Evolutionary conservation across 2,888 invertebrate genomes (phyloP).

Genomic region (Bimastos eiseni): DNA sequence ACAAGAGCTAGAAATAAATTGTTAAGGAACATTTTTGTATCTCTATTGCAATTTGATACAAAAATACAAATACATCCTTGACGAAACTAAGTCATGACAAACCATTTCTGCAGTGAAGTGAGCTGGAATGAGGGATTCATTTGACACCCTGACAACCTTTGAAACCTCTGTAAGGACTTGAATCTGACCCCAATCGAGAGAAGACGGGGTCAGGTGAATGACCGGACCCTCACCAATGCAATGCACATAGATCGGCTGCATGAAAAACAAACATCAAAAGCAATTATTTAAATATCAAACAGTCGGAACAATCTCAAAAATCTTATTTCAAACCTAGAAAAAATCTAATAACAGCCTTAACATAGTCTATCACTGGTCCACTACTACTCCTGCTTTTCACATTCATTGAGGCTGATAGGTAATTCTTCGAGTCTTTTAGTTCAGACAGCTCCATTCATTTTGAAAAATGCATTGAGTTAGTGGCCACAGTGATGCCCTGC

Average conservation of each 20-base stretch:
- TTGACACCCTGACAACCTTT: conserved; percentile 68
- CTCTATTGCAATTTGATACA: background rate
- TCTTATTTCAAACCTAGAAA: background rate
- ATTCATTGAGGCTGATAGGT: no score
- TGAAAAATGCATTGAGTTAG: background rate
- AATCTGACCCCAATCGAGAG: conserved; percentile 71
- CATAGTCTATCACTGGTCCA: no score
- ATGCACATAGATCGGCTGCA: conserved; percentile 55
- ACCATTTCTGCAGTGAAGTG: conserved; percentile 67
- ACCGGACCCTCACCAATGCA: conserved; percentile 70
- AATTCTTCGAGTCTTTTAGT: no score
- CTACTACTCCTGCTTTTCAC: no score
- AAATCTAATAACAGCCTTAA: no score
- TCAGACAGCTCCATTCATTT: no score
- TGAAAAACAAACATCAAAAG: background rate
- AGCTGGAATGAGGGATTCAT: conserved; percentile 74
- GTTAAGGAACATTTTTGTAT: no score
- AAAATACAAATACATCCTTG: background rate
- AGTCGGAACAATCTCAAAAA: background rate
- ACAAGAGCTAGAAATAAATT: no score
- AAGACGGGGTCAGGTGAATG: conserved; percentile 68
- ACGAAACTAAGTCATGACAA: conserved; percentile 34
- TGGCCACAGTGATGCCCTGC: background rate
- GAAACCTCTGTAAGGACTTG: conserved; percentile 67
- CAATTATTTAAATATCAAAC: background rate